These are phyloP conservation scores for Marasmarcha lunaedactyla DNA, from an alignment of 2,888 invertebrate species.

Conservation along the genomic window DNA sequence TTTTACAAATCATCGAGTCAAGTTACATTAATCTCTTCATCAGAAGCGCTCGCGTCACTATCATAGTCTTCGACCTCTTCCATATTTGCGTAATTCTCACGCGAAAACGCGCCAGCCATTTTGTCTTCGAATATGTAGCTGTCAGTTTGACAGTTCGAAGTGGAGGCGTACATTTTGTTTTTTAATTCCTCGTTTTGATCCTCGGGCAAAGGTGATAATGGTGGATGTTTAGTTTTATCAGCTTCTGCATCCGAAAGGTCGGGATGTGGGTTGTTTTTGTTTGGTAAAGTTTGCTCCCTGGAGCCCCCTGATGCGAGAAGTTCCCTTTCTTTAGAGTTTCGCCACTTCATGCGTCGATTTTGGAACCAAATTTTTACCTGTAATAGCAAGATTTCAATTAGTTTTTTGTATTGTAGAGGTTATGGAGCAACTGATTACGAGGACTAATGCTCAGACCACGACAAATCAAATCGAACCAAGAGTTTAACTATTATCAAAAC, in stretches of 20 bases:
- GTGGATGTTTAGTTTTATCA: slow-evolving; percentile 78
- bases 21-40: slow-evolving; percentile 90
- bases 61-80: slow-evolving; percentile 59
- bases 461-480: too few relatives aligned
- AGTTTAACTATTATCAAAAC: not conserved
- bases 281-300: slow-evolving; percentile 94
- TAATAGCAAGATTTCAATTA: slow-evolving; percentile 10
- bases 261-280: slow-evolving; percentile 96
- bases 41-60: slow-evolving; percentile 75
- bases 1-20: slow-evolving; percentile 69
- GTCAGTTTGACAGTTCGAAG: slow-evolving; percentile 36
- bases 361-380: slow-evolving; percentile 87
- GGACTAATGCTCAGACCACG: too few relatives aligned
- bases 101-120: slow-evolving; percentile 38
- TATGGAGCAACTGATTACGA: too few relatives aligned
- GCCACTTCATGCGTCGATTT: slow-evolving; percentile 99
- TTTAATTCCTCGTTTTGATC: slow-evolving; percentile 36
- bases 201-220: slow-evolving; percentile 61
- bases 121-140: slow-evolving; percentile 49
- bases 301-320: slow-evolving; percentile 93
- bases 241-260: slow-evolving; percentile 92
- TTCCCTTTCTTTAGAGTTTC: slow-evolving; percentile 97
- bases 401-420: not conserved
- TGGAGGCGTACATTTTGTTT: slow-evolving; percentile 40
- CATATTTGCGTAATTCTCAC: slow-evolving; percentile 39